phyloP scores from a whole-genome alignment of 2,797 vertebrate species.

The Dallia pectoralis region DNA sequence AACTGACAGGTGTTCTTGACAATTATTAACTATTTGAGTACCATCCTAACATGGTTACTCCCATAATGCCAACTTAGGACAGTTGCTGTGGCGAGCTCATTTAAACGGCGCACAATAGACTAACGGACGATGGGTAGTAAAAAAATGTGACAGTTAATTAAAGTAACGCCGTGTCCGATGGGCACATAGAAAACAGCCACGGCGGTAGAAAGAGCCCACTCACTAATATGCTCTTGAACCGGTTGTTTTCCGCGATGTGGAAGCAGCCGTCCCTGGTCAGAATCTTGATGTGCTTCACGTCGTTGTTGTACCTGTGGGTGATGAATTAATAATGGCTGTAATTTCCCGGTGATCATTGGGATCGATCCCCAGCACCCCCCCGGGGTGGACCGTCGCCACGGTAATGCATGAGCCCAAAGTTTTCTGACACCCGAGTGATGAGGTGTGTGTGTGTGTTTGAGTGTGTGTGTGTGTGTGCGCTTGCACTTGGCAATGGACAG shows the following conservation, averaged over 20 bases:
- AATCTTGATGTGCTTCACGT: conserved; percentile 99
- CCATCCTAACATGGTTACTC: too few species aligned
- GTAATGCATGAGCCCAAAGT: conserved; percentile 77
- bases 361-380: conserved; percentile 83
- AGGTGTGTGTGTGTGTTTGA: conserved; percentile 27
- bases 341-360: conserved; percentile 88
- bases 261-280: conserved; percentile 93
- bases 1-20: too few species aligned
- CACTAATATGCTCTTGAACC: conserved; percentile 97
- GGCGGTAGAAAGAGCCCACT: conserved; percentile 61
- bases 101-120: too few species aligned
- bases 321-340: conserved; percentile 93
- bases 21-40: too few species aligned
- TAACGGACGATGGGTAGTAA: neutral
- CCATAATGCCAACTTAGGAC: too few species aligned
- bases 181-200: conserved; percentile 61
- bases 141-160: conserved; percentile 70
- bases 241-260: conserved; percentile 97
- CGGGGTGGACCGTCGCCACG: conserved; percentile 63
- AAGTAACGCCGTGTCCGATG: conserved; percentile 41
- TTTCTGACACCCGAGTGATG: conserved; percentile 78
- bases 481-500: conserved; percentile 61
- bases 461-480: conserved; percentile 8
- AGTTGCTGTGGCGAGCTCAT: too few species aligned
- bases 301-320: conserved; percentile 96